A percentile compares a stretch with the other conserved stretches of the same genome.
These are phyloP conservation scores for Alloplasta piceator DNA, from an alignment of 2,888 invertebrate genomes.

Conservation along the genomic window DNA sequence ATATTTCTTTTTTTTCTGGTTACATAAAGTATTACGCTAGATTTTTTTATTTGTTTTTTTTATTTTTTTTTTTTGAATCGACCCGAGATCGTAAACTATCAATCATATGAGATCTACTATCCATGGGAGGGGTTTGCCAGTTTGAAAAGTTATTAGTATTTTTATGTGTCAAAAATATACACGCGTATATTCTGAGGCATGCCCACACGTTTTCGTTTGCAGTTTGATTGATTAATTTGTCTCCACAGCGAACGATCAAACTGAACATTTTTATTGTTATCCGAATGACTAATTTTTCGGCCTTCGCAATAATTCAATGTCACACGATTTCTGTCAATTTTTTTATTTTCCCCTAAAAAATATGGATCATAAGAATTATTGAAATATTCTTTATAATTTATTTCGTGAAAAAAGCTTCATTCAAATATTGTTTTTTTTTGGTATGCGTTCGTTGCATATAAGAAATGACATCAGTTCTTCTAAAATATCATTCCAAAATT, in stretches of 20 bases:
- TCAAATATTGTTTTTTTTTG: no score
- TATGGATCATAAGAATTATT: no score
- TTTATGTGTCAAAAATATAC: no score
- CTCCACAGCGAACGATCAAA: slow-evolving; percentile 35
- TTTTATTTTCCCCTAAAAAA: no score
- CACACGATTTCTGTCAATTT: no score
- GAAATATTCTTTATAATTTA: no score
- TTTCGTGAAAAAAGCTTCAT: no score
- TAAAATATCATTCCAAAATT: no score
- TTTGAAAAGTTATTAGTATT: slow-evolving; percentile 9
- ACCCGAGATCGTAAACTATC: slow-evolving; percentile 17
- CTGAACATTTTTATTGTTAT: slow-evolving; percentile 30
- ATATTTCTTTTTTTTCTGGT: background rate
- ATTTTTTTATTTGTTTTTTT: background rate
- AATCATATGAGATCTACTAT: slow-evolving; percentile 40
- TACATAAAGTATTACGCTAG: no score
- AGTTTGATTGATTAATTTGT: slow-evolving; percentile 42
- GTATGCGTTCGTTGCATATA: no score
- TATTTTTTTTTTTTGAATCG: background rate
- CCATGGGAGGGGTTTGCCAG: slow-evolving; percentile 16
- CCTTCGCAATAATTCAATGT: slow-evolving; percentile 8
- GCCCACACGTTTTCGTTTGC: background rate
- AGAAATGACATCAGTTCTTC: no score
- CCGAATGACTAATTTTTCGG: slow-evolving; percentile 33
- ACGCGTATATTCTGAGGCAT: no score